Base-by-base conservation (phyloP, 2,888 invertebrate species). In the Drosophila nr. medialis region DNA sequence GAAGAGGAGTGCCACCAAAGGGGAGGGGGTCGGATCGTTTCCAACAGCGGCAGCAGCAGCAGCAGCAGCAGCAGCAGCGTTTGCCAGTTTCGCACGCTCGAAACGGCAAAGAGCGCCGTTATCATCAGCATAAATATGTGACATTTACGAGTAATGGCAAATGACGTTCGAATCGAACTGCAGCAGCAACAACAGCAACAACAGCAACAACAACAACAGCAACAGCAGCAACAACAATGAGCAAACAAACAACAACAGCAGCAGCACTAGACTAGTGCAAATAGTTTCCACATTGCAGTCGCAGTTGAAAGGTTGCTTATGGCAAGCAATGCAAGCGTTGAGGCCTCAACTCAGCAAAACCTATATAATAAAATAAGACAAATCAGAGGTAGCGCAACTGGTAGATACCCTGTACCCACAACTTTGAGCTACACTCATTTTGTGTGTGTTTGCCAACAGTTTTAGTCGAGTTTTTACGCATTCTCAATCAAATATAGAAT, bases 51-150 rank as follows among this genome's bases (percentile, higher is more conserved):
- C 24, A 10, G 10, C 29, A 29, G 36, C 59, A 27, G 45, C 56
- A 45, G 6, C 24, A 10, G 10, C 29, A 29, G 36, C 59, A 27
- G 29, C 45, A 34, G 40, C 64, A 55, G 59, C 61, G 51, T 58
- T 72, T 72, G 69, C 36, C 59, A 74, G 71, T 80, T 85, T 84
- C 86, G 84, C 84, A 84, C 84, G 84, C 83, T 84, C 80, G 68
- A 53, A 75, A 67, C 64, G 72, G 73, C 75, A 68, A 63, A 75
- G 68, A 72, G 73, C 64, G 74, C 83, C 87, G 87, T 86, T 88
- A 86, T 86, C 83, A 86, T 80, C 75, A 76, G 65, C 72, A 65
- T 72, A 81, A 73, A 77, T 80, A 75, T 77, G 72, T 76, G 76
- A 72, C 71, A 74, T 74, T 80, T 78, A 64, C 77, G 75, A 77